Conservation (phyloP, 2,797 vertebrate genomes). For the Spheniscus humboldti region DNA sequence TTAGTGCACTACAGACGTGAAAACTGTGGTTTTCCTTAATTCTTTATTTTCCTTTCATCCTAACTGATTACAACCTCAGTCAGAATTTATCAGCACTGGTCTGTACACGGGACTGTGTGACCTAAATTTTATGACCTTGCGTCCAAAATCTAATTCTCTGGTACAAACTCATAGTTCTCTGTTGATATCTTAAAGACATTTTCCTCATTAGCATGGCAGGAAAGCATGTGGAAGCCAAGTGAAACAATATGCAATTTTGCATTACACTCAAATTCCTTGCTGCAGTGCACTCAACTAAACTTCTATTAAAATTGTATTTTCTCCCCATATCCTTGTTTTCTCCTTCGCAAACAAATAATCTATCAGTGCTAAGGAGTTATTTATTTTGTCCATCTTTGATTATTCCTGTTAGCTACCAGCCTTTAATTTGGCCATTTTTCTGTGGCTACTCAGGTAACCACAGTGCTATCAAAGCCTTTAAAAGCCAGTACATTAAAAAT, state of each 20-base stretch:
- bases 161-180: constrained; percentile 49
- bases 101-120: constrained; percentile 48
- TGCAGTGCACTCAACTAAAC: constrained; percentile 47
- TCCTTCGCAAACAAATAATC: constrained; percentile 25
- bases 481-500: neutral
- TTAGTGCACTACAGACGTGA: neutral
- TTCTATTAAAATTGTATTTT: constrained; percentile 40
- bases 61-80: constrained; percentile 38
- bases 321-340: neutral
- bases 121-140: constrained; percentile 54
- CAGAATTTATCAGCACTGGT: constrained; percentile 51
- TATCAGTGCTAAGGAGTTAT: neutral
- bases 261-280: constrained; percentile 43
- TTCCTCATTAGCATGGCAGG: constrained; percentile 54
- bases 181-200: constrained; percentile 53
- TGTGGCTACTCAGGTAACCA: neutral
- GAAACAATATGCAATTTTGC: constrained; percentile 55
- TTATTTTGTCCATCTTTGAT: constrained; percentile 24
- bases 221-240: constrained; percentile 48
- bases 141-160: constrained; percentile 26
- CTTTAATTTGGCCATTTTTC: constrained; percentile 3
- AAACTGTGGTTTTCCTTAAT: constrained; percentile 43
- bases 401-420: neutral
- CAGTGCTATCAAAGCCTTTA: neutral
- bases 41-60: constrained; percentile 31